phyloP scores from a whole-genome alignment of 2,113 vertebrate genomes.

The Glaucidium brasilianum region DNA sequence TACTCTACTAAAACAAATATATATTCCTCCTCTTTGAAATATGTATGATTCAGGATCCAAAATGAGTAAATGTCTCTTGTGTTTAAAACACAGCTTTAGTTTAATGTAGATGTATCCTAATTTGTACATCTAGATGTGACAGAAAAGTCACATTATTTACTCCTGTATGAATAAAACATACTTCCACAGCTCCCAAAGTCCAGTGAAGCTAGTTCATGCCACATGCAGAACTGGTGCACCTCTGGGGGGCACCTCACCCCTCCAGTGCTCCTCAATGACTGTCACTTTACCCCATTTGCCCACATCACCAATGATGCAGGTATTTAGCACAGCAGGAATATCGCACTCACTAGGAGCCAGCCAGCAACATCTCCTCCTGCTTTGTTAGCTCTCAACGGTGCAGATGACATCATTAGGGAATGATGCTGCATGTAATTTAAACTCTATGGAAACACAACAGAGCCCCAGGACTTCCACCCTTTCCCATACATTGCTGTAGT shows the following conservation, averaged over 20 bases:
- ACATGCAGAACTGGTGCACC: neutral
- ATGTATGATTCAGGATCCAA: neutral
- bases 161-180: neutral
- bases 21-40: neutral
- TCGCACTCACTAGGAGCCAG: neutral
- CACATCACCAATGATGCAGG: neutral
- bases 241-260: neutral
- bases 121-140: neutral
- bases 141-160: neutral
- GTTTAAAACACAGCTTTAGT: neutral
- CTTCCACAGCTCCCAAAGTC: neutral
- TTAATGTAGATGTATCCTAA: neutral
- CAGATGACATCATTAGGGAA: neutral
- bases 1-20: neutral
- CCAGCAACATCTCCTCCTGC: neutral
- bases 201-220: neutral
- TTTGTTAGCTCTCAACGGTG: neutral
- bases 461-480: neutral
- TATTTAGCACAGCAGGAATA: neutral
- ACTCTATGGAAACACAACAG: conserved; percentile 34
- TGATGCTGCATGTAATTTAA: neutral
- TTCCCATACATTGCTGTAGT: neutral
- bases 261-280: neutral
- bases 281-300: neutral
- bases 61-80: neutral